phyloP scores from a whole-genome alignment of 2,888 invertebrate species.

The Platypus cylindrus region DNA sequence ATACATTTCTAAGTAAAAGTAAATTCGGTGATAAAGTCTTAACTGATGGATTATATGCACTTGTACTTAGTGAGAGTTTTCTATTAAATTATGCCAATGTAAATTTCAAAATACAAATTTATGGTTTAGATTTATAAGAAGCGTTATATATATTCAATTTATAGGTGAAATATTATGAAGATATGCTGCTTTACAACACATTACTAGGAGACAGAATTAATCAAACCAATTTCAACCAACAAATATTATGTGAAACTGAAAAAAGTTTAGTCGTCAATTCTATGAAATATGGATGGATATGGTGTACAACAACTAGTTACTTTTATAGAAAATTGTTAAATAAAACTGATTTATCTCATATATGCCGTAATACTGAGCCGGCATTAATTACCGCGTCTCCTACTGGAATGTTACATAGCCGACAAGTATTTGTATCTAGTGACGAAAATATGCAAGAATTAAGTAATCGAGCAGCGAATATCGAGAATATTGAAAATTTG shows the following conservation, averaged over 20 bases:
- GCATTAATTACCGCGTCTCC: too few species aligned
- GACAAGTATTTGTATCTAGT: too few species aligned
- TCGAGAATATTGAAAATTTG: too few species aligned
- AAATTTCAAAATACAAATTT: background rate
- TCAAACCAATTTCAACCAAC: too few species aligned
- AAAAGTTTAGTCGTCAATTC: too few species aligned
- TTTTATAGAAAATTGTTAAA: constrained; percentile 20
- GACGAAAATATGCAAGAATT: constrained; percentile 1
- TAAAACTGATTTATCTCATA: constrained; percentile 12
- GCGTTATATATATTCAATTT: constrained; percentile 18
- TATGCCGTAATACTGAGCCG: too few species aligned
- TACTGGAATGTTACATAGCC: too few species aligned
- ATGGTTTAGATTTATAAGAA: background rate
- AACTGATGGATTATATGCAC: background rate
- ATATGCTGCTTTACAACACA: constrained; percentile 23
- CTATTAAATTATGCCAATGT: constrained; percentile 2
- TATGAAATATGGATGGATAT: constrained; percentile 22
- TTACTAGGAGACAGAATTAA: constrained; percentile 1
- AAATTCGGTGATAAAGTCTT: background rate
- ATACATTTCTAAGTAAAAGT: constrained; percentile 2
- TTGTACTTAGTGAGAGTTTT: background rate
- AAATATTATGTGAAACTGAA: too few species aligned
- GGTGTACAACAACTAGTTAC: constrained; percentile 23
- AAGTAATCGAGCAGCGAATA: too few species aligned
- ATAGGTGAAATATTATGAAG: constrained; percentile 31